phyloP scores from a whole-genome alignment of 2,888 invertebrate genomes.

The Chrysopilus asiliformis region DNA sequence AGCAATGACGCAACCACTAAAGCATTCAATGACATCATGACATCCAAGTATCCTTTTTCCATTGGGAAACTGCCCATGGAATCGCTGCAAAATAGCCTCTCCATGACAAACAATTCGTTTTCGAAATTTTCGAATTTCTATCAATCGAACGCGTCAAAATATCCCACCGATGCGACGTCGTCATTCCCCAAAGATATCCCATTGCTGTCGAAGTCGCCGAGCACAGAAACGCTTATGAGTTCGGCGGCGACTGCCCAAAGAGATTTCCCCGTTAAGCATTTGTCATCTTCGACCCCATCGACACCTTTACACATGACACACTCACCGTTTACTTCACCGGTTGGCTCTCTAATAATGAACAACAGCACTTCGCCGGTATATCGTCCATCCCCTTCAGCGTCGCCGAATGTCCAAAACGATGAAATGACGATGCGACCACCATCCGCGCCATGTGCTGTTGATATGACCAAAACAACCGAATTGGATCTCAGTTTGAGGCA shows the following conservation, averaged over 20 bases:
- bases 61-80: conserved; percentile 5
- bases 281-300: conserved; percentile 7
- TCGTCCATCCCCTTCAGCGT: conserved; percentile 3
- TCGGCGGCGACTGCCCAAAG: no score
- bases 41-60: no score
- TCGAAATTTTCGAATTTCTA: no score
- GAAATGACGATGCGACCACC: conserved; percentile 14
- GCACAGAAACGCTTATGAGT: not conserved
- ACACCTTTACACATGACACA: conserved; percentile 9
- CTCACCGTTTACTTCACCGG: conserved; percentile 10
- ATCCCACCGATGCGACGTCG: no score
- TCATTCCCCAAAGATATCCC: no score
- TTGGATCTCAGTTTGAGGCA: conserved; percentile 6
- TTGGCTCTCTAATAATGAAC: not conserved
- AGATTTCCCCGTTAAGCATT: not conserved
- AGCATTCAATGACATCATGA: no score
- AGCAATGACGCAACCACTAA: no score
- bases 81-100: no score
- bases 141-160: no score
- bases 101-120: conserved; percentile 1
- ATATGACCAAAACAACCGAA: conserved; percentile 9
- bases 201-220: not conserved
- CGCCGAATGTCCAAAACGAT: conserved; percentile 2
- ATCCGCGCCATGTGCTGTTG: conserved; percentile 11
- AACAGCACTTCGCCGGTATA: conserved; percentile 4